Percentiles rank a stretch among this genome's conserved stretches.
These are phyloP conservation scores for Mermis nigrescens DNA, from an alignment of 2,888 invertebrate species.

Conservation along the genomic window DNA sequence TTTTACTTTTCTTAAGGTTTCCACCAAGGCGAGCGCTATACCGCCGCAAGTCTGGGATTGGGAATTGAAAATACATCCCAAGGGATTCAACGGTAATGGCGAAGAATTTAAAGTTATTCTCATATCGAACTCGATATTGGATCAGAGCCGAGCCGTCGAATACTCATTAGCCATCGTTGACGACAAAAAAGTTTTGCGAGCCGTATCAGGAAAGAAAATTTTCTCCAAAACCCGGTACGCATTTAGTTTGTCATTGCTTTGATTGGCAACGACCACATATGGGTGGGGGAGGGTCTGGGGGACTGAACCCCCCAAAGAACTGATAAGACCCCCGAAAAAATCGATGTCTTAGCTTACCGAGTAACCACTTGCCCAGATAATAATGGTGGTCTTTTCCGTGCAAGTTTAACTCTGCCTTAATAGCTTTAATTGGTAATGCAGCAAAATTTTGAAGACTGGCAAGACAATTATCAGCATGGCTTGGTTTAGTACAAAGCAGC, in stretches of 20 bases:
- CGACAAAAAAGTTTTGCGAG: constrained; percentile 31
- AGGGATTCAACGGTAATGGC: constrained; percentile 27
- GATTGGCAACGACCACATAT: too few relatives aligned
- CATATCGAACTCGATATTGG: constrained; percentile 31
- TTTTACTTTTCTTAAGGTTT: too few relatives aligned
- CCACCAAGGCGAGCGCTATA: constrained; percentile 34
- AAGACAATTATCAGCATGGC: too few relatives aligned
- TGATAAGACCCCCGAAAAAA: not conserved
- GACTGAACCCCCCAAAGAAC: not conserved
- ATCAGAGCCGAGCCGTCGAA: constrained; percentile 33
- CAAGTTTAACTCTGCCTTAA: too few relatives aligned
- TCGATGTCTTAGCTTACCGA: too few relatives aligned
- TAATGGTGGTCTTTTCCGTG: too few relatives aligned
- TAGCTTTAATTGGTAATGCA: too few relatives aligned
- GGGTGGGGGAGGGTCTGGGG: not conserved
- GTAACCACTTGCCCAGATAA: too few relatives aligned
- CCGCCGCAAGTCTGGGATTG: constrained; percentile 36
- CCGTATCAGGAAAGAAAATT: constrained; percentile 29
- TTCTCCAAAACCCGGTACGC: not conserved
- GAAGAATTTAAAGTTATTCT: constrained; percentile 31
- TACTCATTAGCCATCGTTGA: constrained; percentile 31
- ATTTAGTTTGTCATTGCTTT: not conserved
- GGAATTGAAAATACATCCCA: constrained; percentile 34
- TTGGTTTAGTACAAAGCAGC: too few relatives aligned
- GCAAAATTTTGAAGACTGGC: too few relatives aligned